phyloP scores from a whole-genome alignment of 2,888 invertebrate genomes.

The Spodoptera picta region DNA sequence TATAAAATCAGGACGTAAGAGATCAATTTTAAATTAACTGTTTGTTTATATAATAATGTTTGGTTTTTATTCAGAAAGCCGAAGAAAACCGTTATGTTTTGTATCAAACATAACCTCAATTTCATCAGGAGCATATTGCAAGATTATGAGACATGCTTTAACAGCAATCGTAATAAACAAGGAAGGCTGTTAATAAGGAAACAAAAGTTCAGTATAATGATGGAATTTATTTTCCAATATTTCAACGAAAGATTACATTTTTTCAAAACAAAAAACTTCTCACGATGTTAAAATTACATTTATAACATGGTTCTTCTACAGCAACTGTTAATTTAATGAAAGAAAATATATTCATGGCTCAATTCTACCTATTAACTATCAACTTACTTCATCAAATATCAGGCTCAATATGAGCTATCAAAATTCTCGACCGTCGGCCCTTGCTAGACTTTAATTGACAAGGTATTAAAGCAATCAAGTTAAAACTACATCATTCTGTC shows the following conservation, averaged over 20 bases:
- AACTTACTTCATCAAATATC: slow-evolving; percentile 81
- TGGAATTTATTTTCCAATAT: slow-evolving; percentile 85
- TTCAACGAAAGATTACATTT: slow-evolving; percentile 82
- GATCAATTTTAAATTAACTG: background rate
- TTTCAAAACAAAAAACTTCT: slow-evolving; percentile 73
- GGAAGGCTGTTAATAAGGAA: slow-evolving; percentile 65
- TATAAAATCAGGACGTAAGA: slow-evolving; percentile 15
- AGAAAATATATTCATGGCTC: slow-evolving; percentile 79
- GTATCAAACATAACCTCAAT: slow-evolving; percentile 37
- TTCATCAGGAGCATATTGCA: background rate
- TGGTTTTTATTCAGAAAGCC: slow-evolving; percentile 33
- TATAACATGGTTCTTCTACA: slow-evolving; percentile 73
- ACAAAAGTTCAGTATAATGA: slow-evolving; percentile 73
- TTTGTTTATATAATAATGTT: slow-evolving; percentile 8
- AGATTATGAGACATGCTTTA: slow-evolving; percentile 10
- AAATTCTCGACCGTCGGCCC: slow-evolving; percentile 82
- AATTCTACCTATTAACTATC: slow-evolving; percentile 80
- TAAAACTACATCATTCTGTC: slow-evolving; percentile 71
- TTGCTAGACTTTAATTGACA: slow-evolving; percentile 77
- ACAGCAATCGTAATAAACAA: background rate
- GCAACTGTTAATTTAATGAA: slow-evolving; percentile 78
- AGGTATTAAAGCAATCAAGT: slow-evolving; percentile 74
- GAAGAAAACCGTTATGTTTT: slow-evolving; percentile 8
- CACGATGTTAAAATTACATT: slow-evolving; percentile 77
- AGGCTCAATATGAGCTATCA: slow-evolving; percentile 88